A percentile compares a stretch with the other conserved stretches of the same genome.
Conservation (phyloP, 2,113 vertebrate genomes). For the Eublepharis macularius region DNA sequence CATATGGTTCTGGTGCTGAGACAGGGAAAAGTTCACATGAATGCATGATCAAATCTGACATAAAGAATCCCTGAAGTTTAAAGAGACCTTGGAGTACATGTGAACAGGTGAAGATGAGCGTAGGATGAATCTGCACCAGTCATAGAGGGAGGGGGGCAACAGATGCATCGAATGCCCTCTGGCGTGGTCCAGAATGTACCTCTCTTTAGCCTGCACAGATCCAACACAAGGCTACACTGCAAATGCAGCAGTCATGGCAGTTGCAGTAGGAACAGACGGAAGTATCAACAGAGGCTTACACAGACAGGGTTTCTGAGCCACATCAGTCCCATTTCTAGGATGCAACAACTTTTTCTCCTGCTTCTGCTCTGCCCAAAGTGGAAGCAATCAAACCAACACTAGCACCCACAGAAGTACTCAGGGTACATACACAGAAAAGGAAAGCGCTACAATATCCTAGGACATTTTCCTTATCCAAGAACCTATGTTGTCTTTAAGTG, state of each 20-base stretch:
- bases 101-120: neutral
- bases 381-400: neutral
- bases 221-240: too few relatives aligned
- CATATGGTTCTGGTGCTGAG: conserved; percentile 58
- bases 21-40: conserved; percentile 51
- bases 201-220: too few relatives aligned
- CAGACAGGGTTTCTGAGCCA: neutral
- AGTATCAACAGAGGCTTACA: too few relatives aligned
- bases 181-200: too few relatives aligned
- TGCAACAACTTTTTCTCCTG: neutral
- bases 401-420: neutral
- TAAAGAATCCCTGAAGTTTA: neutral
- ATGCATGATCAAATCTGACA: conserved; percentile 29
- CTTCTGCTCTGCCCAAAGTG: neutral
- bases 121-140: neutral
- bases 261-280: neutral
- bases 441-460: neutral
- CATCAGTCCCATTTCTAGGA: neutral
- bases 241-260: neutral
- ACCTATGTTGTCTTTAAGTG: neutral
- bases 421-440: neutral
- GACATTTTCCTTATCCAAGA: neutral
- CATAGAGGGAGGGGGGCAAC: neutral
- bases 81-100: neutral
- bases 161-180: neutral